Evolutionary conservation across 1,140 invertebrate species (phyloP), one percentile per base, ranked within the genome.

Genomic region (Sycobia sp.): DNA sequence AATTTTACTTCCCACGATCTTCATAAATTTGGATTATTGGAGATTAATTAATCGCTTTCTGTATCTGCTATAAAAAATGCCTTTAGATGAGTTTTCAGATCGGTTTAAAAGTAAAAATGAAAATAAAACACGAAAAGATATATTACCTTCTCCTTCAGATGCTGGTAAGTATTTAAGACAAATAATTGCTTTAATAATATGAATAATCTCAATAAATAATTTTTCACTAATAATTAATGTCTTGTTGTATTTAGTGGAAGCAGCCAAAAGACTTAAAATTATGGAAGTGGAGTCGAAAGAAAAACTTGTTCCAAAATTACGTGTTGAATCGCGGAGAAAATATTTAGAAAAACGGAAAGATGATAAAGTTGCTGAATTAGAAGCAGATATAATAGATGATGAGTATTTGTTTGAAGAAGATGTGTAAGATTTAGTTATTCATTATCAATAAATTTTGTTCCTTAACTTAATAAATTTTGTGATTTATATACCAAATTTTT

Each of bases 281-380:
- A 75, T 97, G 62, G 92, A 96, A 82, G 84, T 87, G 38, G 88
- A 94, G 70, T 91, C 95, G 72, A 83, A 90, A 57, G 91, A 94
- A 47, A 92, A 93, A 79, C 84, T 97, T 44, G 83, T 98, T 43
- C 94, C 95, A 13, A 91, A 92, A 71, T 75, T 99, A 10, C 84
- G 97, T 49, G 83, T 96, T 18, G 91, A 98, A 76, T 98, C 96
- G 0, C 86, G 97, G 32, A 84, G 95, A 54, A 91, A 95, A 74
- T 99, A 99, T 82, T 85, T 99, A 62, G 91, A 92, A 68, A 99
- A 98, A 80, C 85, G 97, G 53, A 96, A 98, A 83, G 91, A 92
- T 55, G 96, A 99, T 72, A 99, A 99, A 84, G 86, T 99, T 38
- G 86, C 90, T n/a, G 96, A 99, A 78, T 82, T 99, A 36, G 96